Conservation (phyloP, 2,888 invertebrate species). For the Plagodis dolabraria region DNA sequence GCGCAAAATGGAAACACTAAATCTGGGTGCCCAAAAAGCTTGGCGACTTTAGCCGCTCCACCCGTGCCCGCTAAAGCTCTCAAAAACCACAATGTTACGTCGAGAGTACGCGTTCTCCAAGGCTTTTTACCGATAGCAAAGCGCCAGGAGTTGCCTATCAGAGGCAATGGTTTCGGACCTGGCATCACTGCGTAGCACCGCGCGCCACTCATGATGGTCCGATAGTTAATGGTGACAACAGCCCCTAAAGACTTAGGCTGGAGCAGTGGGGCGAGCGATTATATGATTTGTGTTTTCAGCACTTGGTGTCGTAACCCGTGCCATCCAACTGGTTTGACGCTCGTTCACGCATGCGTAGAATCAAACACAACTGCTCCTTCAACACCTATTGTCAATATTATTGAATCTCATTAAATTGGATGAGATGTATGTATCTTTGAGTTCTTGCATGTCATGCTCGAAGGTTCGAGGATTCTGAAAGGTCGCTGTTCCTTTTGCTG, state of each 20-base stretch:
- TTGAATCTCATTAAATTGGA: neutral
- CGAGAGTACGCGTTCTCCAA: constrained; percentile 82
- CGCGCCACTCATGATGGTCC: constrained; percentile 70
- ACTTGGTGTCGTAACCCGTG: constrained; percentile 63
- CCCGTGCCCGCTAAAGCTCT: constrained; percentile 76
- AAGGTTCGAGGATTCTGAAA: neutral
- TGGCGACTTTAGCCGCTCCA: constrained; percentile 87
- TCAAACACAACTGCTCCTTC: constrained; percentile 36
- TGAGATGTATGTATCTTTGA: neutral
- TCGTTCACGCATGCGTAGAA: constrained; percentile 49
- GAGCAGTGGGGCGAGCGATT: constrained; percentile 64
- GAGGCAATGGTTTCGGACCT: constrained; percentile 89
- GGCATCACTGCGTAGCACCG: constrained; percentile 88
- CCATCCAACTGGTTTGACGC: constrained; percentile 55
- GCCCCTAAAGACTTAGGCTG: constrained; percentile 54
- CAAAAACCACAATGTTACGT: constrained; percentile 79
- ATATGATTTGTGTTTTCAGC: constrained; percentile 70
- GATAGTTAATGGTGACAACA: constrained; percentile 63
- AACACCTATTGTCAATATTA: too few species aligned
- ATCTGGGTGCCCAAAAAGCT: constrained; percentile 90
- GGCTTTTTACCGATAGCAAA: constrained; percentile 86
- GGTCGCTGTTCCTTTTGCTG: neutral
- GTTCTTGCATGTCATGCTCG: neutral
- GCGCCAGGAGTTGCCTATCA: constrained; percentile 92
- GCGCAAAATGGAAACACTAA: constrained; percentile 90